These are phyloP conservation scores for Heliocidaris erythrogramma DNA, from an alignment of 35 echinoderm and acorn worm genomes.

Conservation along the genomic window DNA sequence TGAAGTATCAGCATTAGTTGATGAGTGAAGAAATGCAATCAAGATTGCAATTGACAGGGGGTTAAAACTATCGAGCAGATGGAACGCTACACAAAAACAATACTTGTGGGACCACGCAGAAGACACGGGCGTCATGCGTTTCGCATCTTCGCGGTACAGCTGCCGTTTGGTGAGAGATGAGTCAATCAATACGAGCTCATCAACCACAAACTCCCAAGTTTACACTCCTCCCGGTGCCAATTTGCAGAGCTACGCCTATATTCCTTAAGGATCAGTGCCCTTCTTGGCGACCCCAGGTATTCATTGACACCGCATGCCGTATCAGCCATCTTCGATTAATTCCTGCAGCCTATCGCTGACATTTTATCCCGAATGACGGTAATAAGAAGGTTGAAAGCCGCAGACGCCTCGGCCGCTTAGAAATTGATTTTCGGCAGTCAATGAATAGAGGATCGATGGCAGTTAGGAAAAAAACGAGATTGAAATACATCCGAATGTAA, in stretches of 20 bases:
- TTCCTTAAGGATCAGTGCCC: not conserved
- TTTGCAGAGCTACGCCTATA: not conserved
- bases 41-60: not conserved
- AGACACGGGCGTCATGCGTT: not conserved
- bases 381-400: not conserved
- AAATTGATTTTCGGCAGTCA: not conserved
- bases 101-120: not conserved
- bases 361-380: not conserved
- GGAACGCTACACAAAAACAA: not conserved
- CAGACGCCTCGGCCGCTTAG: not conserved
- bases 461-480: not conserved
- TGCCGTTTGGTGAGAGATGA: not conserved
- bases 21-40: not conserved
- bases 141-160: not conserved
- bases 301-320: not conserved
- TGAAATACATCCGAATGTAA: not conserved
- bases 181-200: constrained; percentile 16
- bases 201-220: not conserved
- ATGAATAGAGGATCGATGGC: not conserved
- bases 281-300: not conserved
- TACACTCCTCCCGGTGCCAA: not conserved
- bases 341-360: not conserved
- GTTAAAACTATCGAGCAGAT: not conserved
- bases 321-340: not conserved
- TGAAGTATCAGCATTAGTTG: not conserved